Evolutionary conservation across 1,140 invertebrate genomes (phyloP), one percentile per base, ranked within the genome.

Genomic region (Matsumurasca onukii): DNA sequence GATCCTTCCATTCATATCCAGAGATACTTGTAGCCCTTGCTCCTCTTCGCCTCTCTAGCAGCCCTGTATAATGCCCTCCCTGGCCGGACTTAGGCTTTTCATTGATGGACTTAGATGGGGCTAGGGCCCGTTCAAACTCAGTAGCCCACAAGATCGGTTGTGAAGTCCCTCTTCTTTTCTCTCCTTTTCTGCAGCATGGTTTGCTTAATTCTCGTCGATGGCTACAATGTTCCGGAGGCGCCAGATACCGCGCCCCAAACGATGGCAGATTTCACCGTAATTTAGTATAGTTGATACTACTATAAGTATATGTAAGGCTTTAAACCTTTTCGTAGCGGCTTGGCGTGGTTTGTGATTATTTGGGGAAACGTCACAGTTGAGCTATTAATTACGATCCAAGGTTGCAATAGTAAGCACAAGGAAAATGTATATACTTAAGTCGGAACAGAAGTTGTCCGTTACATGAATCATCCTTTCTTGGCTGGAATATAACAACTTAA

Each of bases 251-350:
- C 29, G 34, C 22, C 45, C 45, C 63, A 65, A 34, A 20, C 63
- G 31, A 65, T 65, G 63, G 45, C 63, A 65, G 24, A 45, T 31
- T 24, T 45, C 63, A n/a, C n/a, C n/a, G n/a, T n/a, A n/a, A n/a
- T n/a, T n/a, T n/a, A n/a, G n/a, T n/a, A n/a, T n/a, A n/a, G n/a
- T n/a, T n/a, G n/a, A n/a, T n/a, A n/a, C n/a, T n/a, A n/a, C n/a
- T n/a, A n/a, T n/a, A n/a, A n/a, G n/a, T n/a, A n/a, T n/a, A n/a
- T n/a, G n/a, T n/a, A n/a, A n/a, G n/a, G n/a, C n/a, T n/a, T n/a
- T n/a, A n/a, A n/a, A n/a, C n/a, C n/a, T n/a, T n/a, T n/a, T n/a
- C n/a, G n/a, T n/a, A n/a, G n/a, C n/a, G n/a, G n/a, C n/a, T n/a
- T n/a, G n/a, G n/a, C n/a, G n/a, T n/a, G n/a, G n/a, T n/a, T n/a